Conservation (phyloP, 1,140 invertebrate species). For the Zelostemma sp. region DNA sequence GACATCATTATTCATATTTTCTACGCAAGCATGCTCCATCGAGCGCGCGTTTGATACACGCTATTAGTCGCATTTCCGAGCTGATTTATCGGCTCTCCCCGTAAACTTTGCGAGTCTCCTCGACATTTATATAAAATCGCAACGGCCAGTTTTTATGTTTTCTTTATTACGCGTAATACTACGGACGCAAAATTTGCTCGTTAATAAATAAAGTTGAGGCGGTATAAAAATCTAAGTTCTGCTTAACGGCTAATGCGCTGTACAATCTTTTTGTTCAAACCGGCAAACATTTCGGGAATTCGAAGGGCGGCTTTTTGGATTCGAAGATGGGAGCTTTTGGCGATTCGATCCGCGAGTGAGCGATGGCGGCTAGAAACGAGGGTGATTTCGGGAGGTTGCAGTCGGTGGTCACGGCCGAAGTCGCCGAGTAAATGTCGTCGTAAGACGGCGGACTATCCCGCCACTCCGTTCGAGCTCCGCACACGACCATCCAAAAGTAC, state of each 20-base stretch:
- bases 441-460: background rate
- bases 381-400: slow-evolving; percentile 58
- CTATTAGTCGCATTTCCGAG: too few relatives aligned
- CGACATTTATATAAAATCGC: too few relatives aligned
- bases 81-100: too few relatives aligned
- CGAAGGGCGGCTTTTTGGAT: background rate
- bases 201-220: slow-evolving; percentile 5
- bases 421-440: slow-evolving; percentile 16
- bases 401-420: slow-evolving; percentile 31
- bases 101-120: too few relatives aligned
- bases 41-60: too few relatives aligned
- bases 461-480: slow-evolving; percentile 54
- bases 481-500: slow-evolving; percentile 63
- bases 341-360: slow-evolving; percentile 29
- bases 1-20: too few relatives aligned
- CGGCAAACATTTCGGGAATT: background rate
- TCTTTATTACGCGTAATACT: background rate
- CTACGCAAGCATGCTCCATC: too few relatives aligned
- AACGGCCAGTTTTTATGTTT: too few relatives aligned
- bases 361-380: slow-evolving; percentile 56
- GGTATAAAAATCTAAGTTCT: background rate
- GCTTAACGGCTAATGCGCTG: background rate
- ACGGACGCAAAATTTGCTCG: too few relatives aligned
- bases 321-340: background rate
- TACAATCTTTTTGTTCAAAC: background rate